phyloP scores from a whole-genome alignment of 2,797 vertebrate genomes.

The Mus spretus region DNA sequence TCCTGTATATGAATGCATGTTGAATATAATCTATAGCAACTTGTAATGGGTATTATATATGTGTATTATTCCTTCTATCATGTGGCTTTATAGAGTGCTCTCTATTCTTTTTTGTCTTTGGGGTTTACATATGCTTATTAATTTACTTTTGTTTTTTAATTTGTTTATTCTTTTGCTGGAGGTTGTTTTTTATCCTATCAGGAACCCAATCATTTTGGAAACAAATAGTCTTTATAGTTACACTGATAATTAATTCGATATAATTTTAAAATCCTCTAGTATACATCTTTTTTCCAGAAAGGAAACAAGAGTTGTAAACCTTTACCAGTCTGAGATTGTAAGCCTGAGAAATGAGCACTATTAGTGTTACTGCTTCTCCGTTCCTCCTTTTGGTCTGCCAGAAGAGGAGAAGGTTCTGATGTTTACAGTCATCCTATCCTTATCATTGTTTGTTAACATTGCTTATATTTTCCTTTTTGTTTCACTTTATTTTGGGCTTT shows the following conservation, averaged over 20 bases:
- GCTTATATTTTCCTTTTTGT: not conserved
- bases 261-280: slow-evolving; percentile 19
- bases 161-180: not conserved
- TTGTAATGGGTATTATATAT: not conserved
- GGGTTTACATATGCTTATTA: not conserved
- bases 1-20: not conserved
- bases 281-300: slow-evolving; percentile 26
- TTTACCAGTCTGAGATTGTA: not conserved
- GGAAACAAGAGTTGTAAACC: not conserved
- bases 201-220: slow-evolving; percentile 43
- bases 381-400: not conserved
- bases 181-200: slow-evolving; percentile 33
- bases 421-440: not conserved
- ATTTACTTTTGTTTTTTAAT: not conserved
- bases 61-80: not conserved
- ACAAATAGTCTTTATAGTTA: not conserved
- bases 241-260: not conserved
- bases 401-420: not conserved
- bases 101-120: not conserved
- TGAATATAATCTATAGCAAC: not conserved
- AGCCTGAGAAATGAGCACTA: not conserved
- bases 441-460: not conserved
- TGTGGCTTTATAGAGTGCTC: not conserved
- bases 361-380: not conserved
- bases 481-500: slow-evolving; percentile 13